Base-by-base conservation (phyloP, 2,797 vertebrate species). In the Rhynchonycteris naso region DNA sequence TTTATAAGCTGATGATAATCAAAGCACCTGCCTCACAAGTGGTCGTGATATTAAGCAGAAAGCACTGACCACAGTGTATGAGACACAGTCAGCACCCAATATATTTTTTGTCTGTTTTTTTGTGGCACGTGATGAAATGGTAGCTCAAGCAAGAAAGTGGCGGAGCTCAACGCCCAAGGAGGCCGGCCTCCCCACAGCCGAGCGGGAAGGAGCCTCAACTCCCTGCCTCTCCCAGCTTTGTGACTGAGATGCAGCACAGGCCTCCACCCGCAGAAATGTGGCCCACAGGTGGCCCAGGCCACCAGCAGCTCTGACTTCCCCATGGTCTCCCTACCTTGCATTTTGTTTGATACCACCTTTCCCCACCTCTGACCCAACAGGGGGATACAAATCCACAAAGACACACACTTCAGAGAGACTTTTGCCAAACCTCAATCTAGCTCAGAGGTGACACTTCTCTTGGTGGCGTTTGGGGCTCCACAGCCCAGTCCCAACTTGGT, bases 21-120 rank as follows among this genome's bases (percentile, higher is more conserved):
- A 11, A 0, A 12, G 63, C 5, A 14, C n/a, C 35, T 1, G 12
- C 35, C 26, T 33, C 7, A 8, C 0, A 38, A 76, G 24, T 0
- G 0, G 33, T 10, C 3, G 0, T 0, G 54, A 61, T 54, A 16
- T 26, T 33, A 35, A 7, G 26, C 0, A 2, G 13, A 2, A 26
- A 22, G 58, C 21, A 11, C 54, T 50, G 5, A 24, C 7, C 7
- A 10, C 3, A 9, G 30, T 1, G 1, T 28, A 9, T 0, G 35
- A 24, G n/a, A 13, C 0, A 2, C 0, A 16, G 47, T 28, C 50
- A 1, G 58, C 6, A 22, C 71, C 26, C 43, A 59, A 5, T 33
- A 30, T 9, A 35, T 7, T 13, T 63, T 38, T 88, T 50, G 30
- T 33, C 21, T 61, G 78, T 3, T 9, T 30, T 74, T 28, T 38